Percentiles rank a stretch among this genome's conserved stretches.
phyloP scores from a whole-genome alignment of 2,797 vertebrate species.

The Clarias pachynema region DNA sequence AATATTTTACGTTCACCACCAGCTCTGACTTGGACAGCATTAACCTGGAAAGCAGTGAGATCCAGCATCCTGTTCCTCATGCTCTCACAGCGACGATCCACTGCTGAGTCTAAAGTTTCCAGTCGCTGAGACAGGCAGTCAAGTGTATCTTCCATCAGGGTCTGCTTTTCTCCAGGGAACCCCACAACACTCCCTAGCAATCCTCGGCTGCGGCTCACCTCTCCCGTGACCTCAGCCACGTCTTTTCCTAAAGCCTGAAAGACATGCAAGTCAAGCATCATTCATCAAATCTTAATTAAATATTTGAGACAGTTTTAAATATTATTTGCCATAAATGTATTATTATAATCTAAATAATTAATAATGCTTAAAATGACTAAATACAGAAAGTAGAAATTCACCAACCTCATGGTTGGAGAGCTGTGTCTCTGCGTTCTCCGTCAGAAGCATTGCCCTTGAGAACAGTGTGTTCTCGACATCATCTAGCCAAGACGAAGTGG shows the following conservation, averaged over 20 bases:
- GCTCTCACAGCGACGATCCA: conserved; percentile 83
- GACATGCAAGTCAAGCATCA: conserved; percentile 57
- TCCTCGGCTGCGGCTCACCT: conserved; percentile 85
- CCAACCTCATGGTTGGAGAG: conserved; percentile 87
- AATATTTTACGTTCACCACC: conserved; percentile 50
- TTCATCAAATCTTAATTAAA: conserved; percentile 2
- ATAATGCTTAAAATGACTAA: not conserved
- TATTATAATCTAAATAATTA: not conserved
- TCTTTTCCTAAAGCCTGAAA: conserved; percentile 85
- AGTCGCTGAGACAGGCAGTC: conserved; percentile 85
- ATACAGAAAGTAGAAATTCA: conserved; percentile 27
- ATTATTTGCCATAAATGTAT: not conserved
- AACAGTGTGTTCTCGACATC: conserved; percentile 87
- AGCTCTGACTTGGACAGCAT: conserved; percentile 70
- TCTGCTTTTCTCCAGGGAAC: conserved; percentile 77
- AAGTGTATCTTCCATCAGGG: conserved; percentile 77
- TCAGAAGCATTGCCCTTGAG: conserved; percentile 81
- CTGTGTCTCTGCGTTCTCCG: conserved; percentile 86
- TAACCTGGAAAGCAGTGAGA: conserved; percentile 85
- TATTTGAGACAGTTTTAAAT: not conserved
- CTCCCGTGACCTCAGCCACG: conserved; percentile 84
- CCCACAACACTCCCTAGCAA: conserved; percentile 79
- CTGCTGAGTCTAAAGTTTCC: conserved; percentile 80
- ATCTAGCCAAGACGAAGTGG: conserved; percentile 90
- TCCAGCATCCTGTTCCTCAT: conserved; percentile 88